Percentiles rank a stretch among this genome's conserved stretches.
phyloP scores from a whole-genome alignment of 2,888 invertebrate genomes.

The Ptilodon capucinus region DNA sequence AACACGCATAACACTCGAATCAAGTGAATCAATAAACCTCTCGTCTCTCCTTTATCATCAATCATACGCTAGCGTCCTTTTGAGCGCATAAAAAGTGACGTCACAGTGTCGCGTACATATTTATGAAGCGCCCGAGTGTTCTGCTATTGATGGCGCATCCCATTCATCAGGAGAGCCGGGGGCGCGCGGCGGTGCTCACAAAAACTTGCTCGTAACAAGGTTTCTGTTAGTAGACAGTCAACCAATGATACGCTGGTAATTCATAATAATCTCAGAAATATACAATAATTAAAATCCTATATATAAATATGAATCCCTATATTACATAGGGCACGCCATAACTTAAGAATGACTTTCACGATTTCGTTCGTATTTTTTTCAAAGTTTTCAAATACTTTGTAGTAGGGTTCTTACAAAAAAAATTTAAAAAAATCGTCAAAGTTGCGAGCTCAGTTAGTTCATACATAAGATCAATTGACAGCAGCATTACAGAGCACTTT shows the following conservation, averaged over 20 bases:
- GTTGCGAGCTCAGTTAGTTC: too few species aligned
- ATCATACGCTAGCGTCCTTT: constrained; percentile 53
- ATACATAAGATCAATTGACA: too few species aligned
- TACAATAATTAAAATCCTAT: too few species aligned
- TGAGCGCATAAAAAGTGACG: constrained; percentile 68
- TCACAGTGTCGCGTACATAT: constrained; percentile 74
- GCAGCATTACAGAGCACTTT: too few species aligned
- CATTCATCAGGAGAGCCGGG: constrained; percentile 66
- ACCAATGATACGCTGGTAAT: constrained; percentile 17
- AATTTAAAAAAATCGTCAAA: too few species aligned
- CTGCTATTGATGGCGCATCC: constrained; percentile 66
- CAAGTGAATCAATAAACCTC: constrained; percentile 65
- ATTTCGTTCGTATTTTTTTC: too few species aligned
- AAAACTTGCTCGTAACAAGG: constrained; percentile 47
- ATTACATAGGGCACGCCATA: too few species aligned
- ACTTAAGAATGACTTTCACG: too few species aligned
- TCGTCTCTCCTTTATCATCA: constrained; percentile 53
- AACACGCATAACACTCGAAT: constrained; percentile 50
- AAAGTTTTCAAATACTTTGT: too few species aligned
- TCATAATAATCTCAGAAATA: constrained; percentile 18
- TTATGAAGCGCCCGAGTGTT: constrained; percentile 75
- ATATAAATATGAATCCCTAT: too few species aligned
- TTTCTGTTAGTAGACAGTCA: constrained; percentile 35
- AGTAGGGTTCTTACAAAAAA: too few species aligned
- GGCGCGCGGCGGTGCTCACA: too few species aligned